Evolutionary conservation across 2,888 invertebrate species (phyloP), one percentile per base, ranked within the genome.

Genomic region (Troilus luridus): DNA sequence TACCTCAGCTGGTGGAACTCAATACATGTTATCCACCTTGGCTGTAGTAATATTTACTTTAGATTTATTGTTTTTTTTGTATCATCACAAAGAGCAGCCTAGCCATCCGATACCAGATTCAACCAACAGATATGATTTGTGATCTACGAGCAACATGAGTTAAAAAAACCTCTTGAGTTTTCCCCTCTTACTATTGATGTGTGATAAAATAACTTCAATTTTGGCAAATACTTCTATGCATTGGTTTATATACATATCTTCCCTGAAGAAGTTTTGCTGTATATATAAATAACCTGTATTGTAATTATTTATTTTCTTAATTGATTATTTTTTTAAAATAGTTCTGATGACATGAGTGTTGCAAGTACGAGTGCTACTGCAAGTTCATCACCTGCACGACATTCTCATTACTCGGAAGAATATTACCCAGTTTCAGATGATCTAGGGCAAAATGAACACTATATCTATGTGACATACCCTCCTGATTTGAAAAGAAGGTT

Each of bases 391-490:
- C 96, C 96, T 67, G 92, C 93, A 88, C 93, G 93, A 88, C 94
- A 94, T 92, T 94, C 94, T 62, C 93, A 94, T 88, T 94, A 94
- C 92, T 94, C 94, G 6, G 94, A 95, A 92, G 95, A 95, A 93
- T 95, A 95, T 93, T 93, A 93, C 58, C 92, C 92, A 67, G 92
- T 92, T 27, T 92, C 93, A 67, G 93, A 93, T 90, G 93, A 93
- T 90, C 91, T 93, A 88, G 93, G 93, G 27, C 93, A 93, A 90
- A 93, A 93, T 92, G 95, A 95, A 92, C 97, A 97, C 94, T 98
- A 97, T 94, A 97, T 98, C 93, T 98, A 97, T 94, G 97, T 97
- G 93, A 97, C 97, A 91, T 98, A 97, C 95, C 98, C 98, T 93
- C 97, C 97, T 72, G 97, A 98, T 94, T 95, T 98, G 92, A 97